Evolutionary conservation across 2,113 vertebrate species (phyloP).

Genomic region (Carassius carassius): DNA sequence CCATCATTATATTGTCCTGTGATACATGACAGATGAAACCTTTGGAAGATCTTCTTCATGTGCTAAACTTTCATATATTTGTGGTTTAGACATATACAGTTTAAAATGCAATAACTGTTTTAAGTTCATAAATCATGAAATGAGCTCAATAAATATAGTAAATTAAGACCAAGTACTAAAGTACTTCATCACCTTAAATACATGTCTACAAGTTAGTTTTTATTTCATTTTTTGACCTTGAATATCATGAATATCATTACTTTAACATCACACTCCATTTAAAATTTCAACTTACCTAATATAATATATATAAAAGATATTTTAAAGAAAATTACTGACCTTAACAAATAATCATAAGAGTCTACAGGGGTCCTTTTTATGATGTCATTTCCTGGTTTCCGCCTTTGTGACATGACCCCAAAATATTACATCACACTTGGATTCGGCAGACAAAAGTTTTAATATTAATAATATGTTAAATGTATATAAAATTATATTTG

Average conservation of each 20-base stretch:
- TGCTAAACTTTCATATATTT: no score
- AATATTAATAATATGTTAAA: neutral
- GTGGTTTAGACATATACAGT: neutral
- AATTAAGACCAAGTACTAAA: neutral
- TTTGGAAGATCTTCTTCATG: neutral
- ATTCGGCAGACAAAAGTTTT: neutral
- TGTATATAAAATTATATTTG: neutral
- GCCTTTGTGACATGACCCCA: neutral
- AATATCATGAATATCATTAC: neutral
- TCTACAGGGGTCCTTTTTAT: neutral
- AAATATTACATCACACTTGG: neutral
- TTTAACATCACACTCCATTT: neutral
- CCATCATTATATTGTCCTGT: slow-evolving; percentile 34
- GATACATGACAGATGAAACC: neutral
- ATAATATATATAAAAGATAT: neutral
- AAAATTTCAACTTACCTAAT: neutral
- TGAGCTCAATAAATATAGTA: neutral
- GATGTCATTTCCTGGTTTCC: neutral
- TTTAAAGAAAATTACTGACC: neutral
- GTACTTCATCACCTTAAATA: neutral
- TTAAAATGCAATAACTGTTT: neutral
- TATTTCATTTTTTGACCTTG: neutral
- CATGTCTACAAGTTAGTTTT: no score
- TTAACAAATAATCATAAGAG: neutral
- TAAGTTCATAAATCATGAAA: neutral